These are phyloP conservation scores for Lutjanus campechanus DNA, from an alignment of 2,797 vertebrate species.

Conservation along the genomic window DNA sequence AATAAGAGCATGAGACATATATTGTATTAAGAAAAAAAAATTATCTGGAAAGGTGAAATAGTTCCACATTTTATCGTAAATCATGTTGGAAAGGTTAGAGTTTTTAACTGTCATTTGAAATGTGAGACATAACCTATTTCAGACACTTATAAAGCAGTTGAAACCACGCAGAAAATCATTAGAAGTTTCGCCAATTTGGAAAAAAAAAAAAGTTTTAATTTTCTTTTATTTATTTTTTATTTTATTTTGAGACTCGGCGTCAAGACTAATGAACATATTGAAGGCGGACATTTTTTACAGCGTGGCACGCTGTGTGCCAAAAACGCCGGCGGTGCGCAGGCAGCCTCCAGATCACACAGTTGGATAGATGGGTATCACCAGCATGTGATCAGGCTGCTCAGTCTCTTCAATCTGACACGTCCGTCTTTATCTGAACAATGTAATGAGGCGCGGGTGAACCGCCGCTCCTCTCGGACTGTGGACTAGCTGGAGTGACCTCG, in stretches of 20 bases:
- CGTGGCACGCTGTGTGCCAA: conserved; percentile 60
- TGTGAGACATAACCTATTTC: not conserved
- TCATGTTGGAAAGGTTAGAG: not conserved
- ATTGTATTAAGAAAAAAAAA: not conserved
- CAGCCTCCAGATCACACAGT: conserved; percentile 69
- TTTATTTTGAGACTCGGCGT: not conserved
- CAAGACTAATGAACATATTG: not conserved
- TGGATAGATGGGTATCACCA: conserved; percentile 63
- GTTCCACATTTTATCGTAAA: not conserved
- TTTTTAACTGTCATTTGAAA: not conserved
- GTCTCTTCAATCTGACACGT: conserved; percentile 18
- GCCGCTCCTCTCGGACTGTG: conserved; percentile 21
- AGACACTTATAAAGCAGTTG: not conserved
- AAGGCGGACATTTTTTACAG: conserved; percentile 67
- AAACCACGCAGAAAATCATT: not conserved
- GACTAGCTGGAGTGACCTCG: conserved; percentile 40
- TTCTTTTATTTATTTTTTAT: not conserved
- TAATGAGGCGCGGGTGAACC: conserved; percentile 18
- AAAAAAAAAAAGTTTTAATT: not conserved
- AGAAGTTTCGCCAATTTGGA: not conserved
- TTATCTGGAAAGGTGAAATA: accelerated
- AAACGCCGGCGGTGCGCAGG: conserved; percentile 67
- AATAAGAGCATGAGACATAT: not conserved
- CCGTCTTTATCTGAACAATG: conserved; percentile 24
- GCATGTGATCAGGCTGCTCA: conserved; percentile 49